Conservation (phyloP, 1,140 invertebrate species). For the Plutomurus gul region DNA sequence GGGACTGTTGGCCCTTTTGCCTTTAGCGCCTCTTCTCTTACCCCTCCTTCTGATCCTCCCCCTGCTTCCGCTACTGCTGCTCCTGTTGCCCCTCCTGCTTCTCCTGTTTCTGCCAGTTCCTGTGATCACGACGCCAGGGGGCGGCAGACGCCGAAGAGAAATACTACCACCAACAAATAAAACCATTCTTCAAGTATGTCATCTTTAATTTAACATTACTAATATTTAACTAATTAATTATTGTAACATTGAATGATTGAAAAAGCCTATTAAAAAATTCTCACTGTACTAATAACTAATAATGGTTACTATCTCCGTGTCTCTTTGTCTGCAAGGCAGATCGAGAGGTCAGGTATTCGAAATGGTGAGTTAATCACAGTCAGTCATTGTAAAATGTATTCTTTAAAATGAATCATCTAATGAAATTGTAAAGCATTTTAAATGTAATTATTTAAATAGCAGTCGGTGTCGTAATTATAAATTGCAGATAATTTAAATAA, state of each 20-base stretch:
- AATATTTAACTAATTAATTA: neutral
- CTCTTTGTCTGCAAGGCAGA: neutral
- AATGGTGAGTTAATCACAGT: neutral
- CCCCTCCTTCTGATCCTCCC: conserved; percentile 23
- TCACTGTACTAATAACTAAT: neutral
- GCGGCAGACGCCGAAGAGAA: neutral
- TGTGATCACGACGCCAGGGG: conserved; percentile 10
- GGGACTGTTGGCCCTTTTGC: conserved; percentile 6
- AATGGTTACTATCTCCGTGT: neutral
- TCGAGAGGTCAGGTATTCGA: neutral
- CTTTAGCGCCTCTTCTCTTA: conserved; percentile 24
- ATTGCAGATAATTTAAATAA: neutral
- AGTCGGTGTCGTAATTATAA: neutral
- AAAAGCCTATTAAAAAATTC: neutral
- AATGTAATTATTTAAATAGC: neutral
- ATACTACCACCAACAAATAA: neutral
- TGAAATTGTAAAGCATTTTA: neutral
- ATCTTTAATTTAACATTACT: neutral
- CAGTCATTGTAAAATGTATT: neutral
- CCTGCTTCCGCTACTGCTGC: conserved; percentile 3
- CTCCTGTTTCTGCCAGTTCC: conserved; percentile 41
- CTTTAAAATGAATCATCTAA: neutral
- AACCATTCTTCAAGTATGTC: conserved; percentile 23
- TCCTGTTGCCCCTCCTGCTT: conserved; percentile 16
- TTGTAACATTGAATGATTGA: neutral